Evolutionary conservation across 1,140 invertebrate species (phyloP).

Genomic region (Daktulosphaira vitifoliae): DNA sequence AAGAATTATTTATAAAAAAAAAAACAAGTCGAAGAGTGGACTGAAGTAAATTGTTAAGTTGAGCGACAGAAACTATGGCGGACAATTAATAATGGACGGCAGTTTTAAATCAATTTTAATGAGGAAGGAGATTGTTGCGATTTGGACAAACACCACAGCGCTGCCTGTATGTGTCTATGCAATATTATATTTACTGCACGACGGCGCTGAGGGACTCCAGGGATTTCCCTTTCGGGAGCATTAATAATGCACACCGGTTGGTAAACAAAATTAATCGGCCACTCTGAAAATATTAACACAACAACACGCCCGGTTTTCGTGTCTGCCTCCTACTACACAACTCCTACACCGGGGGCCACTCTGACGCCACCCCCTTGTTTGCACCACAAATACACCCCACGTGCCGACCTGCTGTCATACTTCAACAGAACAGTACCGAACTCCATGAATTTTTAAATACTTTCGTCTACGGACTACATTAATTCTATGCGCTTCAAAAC

Average conservation of each 20-base stretch:
- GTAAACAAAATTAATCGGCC: constrained; percentile 31
- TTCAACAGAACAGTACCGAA: neutral
- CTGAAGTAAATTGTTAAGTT: too few species aligned
- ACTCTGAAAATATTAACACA: constrained; percentile 13
- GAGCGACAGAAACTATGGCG: too few species aligned
- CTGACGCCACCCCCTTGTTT: neutral
- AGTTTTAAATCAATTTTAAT: constrained; percentile 24
- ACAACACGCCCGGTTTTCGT: neutral
- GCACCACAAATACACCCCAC: neutral
- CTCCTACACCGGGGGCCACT: neutral
- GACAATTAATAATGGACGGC: constrained; percentile 19
- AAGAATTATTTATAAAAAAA: too few species aligned
- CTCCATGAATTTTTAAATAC: constrained; percentile 11
- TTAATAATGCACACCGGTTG: constrained; percentile 28
- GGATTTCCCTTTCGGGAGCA: constrained; percentile 2
- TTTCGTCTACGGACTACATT: neutral
- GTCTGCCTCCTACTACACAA: too few species aligned
- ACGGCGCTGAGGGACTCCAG: neutral
- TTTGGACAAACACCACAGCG: constrained; percentile 23
- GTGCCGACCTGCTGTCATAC: neutral
- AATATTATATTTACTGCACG: too few species aligned
- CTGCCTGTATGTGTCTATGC: neutral
- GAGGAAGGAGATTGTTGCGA: constrained; percentile 29
- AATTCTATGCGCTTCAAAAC: too few species aligned
- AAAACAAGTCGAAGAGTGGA: too few species aligned